Base-by-base conservation (phyloP, 2,113 vertebrate species). In the Gallinago jamesoni region DNA sequence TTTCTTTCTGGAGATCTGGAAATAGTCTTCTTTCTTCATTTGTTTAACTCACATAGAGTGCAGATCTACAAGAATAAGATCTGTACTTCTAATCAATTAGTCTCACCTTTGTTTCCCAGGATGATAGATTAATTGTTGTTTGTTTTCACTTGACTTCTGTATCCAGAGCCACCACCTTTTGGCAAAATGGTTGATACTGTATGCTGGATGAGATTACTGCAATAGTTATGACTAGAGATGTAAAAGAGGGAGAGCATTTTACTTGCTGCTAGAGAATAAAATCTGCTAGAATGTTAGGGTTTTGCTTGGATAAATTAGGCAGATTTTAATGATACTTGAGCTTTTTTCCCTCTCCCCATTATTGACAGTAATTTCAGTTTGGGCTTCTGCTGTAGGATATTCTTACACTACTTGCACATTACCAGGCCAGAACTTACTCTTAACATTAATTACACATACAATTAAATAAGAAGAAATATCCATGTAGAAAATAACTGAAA, bases 271-370 rank as follows among this genome's bases (percentile, higher is more conserved):
- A 37, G 21, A 60, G 30, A 80, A 76, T 37, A 77, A 79, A 86
- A 68, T 9, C 11, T 83, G 9, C 10, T 66, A 41, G 77, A 73
- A 1, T 41, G 25, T 23, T 50, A 67, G 10, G 11, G 9, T 50
- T 70, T 62, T 63, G 17, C 10, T 53, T 60, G 17, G 12, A 37
- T 24, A 39, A 82, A 50, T 31, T 59, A 68, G 9, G 33, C 10
- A 30, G 14, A 47, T 72, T 78, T 72, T 50, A 55, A 88, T 59
- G n/a, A 18, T 45, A 75, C 27, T 78, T 78, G 30, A 55, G 2
- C 14, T 59, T 15, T 60, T 84, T 70, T 37, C 17, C 8, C 18
- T 43, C 4, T 14, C 9, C 22, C 9, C 0, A 0, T 20, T 77
- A 8, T 45, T 72, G 41, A 63, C 31, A 47, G 3, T 41, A 67